Percentiles rank a stretch among this genome's conserved stretches.
These are phyloP conservation scores for Eulemur rubriventer DNA, from an alignment of 2,797 vertebrate species.

Conservation along the genomic window DNA sequence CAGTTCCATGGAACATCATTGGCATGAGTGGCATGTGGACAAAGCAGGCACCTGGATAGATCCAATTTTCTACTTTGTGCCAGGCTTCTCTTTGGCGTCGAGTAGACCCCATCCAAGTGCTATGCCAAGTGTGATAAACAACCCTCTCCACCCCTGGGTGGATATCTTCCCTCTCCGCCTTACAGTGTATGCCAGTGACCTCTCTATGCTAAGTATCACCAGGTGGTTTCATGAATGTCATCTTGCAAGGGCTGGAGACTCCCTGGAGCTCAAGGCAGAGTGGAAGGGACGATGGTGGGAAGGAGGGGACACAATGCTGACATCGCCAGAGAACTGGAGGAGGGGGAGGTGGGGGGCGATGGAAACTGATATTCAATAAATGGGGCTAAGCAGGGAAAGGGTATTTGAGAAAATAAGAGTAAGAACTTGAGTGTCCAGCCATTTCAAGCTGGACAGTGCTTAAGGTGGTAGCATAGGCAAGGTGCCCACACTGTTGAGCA, in stretches of 20 bases:
- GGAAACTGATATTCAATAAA: background rate
- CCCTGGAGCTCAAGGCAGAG: background rate
- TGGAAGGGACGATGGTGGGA: too few relatives aligned
- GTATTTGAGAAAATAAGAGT: background rate
- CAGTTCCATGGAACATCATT: background rate
- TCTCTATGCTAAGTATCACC: background rate
- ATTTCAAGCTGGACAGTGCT: background rate
- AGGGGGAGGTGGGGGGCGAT: too few relatives aligned
- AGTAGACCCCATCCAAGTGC: background rate
- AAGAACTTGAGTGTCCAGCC: background rate
- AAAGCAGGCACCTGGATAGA: background rate
- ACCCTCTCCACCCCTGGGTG: background rate
- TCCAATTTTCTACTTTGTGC: background rate
- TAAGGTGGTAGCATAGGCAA: rapidly evolving
- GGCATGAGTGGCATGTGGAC: background rate
- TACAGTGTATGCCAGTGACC: rapidly evolving
- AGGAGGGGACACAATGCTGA: background rate
- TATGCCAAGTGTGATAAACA: background rate
- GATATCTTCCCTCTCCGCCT: background rate
- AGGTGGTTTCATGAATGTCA: background rate
- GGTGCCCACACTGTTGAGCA: background rate
- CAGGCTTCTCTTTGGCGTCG: background rate
- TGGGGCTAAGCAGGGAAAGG: background rate
- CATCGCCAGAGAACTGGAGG: background rate
- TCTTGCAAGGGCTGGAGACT: background rate